Conservation (phyloP, 2,888 invertebrate genomes). For the Cylloceria caligata region DNA sequence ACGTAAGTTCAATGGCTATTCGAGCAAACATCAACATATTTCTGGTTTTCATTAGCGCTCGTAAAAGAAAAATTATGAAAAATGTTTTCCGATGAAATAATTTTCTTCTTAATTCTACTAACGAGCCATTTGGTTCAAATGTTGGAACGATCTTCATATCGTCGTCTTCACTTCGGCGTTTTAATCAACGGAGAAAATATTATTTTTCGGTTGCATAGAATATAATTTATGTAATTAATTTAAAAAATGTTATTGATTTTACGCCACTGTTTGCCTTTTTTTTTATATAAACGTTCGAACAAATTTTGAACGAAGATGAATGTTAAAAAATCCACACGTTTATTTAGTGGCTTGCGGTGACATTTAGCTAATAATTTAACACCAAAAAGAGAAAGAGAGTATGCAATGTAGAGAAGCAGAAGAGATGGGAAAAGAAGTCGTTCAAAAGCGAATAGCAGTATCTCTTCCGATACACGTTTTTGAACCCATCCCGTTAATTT, state of each 20-base stretch:
- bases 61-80: background rate
- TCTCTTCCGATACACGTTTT: conserved; percentile 37
- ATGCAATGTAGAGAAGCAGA: background rate
- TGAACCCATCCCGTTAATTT: conserved; percentile 45
- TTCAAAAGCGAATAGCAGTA: conserved; percentile 14
- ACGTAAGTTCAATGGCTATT: conserved; percentile 5
- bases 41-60: background rate
- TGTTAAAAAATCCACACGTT: no score
- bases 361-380: no score
- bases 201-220: no score
- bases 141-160: background rate
- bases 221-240: no score
- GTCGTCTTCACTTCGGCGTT: no score
- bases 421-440: conserved; percentile 23
- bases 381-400: no score
- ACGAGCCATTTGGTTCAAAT: background rate
- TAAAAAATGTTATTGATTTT: no score
- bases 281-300: no score
- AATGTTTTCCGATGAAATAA: background rate
- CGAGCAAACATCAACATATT: background rate
- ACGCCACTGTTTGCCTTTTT: no score
- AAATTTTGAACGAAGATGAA: no score
- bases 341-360: no score
- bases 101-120: background rate
- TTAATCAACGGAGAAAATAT: no score